Evolutionary conservation across 2,113 vertebrate species (phyloP).

Genomic region (Chlamydotis undulata): DNA sequence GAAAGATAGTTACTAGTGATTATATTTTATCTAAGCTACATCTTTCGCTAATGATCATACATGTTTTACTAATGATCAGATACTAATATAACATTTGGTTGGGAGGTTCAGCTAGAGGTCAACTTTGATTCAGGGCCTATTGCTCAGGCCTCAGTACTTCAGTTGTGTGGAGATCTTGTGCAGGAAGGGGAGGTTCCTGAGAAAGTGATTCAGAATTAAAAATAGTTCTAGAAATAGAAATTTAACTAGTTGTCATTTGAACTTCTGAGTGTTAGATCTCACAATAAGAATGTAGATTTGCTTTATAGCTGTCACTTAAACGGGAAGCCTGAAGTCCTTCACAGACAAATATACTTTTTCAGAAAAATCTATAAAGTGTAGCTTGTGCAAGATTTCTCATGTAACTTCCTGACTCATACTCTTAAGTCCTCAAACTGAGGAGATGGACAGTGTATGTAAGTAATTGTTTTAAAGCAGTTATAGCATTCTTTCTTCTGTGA

Average conservation of each 20-base stretch:
- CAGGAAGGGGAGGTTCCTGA: background rate
- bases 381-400: background rate
- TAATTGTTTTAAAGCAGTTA: background rate
- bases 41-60: too few relatives aligned
- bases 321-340: background rate
- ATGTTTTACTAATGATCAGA: too few relatives aligned
- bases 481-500: background rate
- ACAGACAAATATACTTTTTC: background rate
- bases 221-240: background rate
- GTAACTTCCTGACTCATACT: background rate
- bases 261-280: background rate
- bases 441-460: background rate
- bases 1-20: too few relatives aligned
- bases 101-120: background rate
- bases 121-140: too few relatives aligned
- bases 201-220: background rate
- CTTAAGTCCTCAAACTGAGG: background rate
- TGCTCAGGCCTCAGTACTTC: background rate
- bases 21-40: too few relatives aligned
- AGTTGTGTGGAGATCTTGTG: background rate
- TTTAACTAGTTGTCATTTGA: background rate
- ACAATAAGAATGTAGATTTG: background rate
- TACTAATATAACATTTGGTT: too few relatives aligned
- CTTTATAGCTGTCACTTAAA: background rate
- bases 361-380: background rate